Conservation (phyloP, 1,140 invertebrate species). For the Atta colombica region DNA sequence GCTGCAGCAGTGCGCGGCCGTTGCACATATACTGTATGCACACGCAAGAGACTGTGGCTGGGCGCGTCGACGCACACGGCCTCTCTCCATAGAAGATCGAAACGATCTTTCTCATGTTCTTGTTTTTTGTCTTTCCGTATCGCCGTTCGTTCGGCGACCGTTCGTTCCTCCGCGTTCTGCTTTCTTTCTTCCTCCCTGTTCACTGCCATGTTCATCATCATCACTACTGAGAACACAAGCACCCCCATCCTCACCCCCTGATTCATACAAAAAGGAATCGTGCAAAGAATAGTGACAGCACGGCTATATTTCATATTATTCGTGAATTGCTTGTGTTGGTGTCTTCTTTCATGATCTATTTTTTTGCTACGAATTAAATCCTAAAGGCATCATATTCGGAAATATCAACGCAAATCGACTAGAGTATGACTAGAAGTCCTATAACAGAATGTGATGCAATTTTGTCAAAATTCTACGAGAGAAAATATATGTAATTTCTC, state of each 20-base stretch:
- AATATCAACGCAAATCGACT: background rate
- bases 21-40: slow-evolving; percentile 73
- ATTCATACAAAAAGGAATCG: background rate
- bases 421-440: no score
- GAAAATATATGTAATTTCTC: no score
- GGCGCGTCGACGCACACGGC: slow-evolving; percentile 37
- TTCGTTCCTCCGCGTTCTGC: slow-evolving; percentile 28
- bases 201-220: slow-evolving; percentile 31
- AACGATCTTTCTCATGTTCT: slow-evolving; percentile 55
- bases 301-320: slow-evolving; percentile 1
- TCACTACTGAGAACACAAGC: slow-evolving; percentile 48
- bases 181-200: background rate
- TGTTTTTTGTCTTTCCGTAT: slow-evolving; percentile 37
- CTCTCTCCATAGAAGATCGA: slow-evolving; percentile 49
- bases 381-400: background rate
- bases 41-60: slow-evolving; percentile 31
- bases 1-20: slow-evolving; percentile 34
- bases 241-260: background rate
- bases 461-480: no score
- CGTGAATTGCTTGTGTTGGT: background rate
- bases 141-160: background rate
- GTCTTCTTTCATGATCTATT: background rate
- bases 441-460: no score
- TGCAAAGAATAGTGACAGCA: background rate
- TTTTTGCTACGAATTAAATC: background rate